A percentile compares a stretch with the other conserved stretches of the same genome.
phyloP scores from a whole-genome alignment of 2,888 invertebrate genomes.

The Papilio protenor region DNA sequence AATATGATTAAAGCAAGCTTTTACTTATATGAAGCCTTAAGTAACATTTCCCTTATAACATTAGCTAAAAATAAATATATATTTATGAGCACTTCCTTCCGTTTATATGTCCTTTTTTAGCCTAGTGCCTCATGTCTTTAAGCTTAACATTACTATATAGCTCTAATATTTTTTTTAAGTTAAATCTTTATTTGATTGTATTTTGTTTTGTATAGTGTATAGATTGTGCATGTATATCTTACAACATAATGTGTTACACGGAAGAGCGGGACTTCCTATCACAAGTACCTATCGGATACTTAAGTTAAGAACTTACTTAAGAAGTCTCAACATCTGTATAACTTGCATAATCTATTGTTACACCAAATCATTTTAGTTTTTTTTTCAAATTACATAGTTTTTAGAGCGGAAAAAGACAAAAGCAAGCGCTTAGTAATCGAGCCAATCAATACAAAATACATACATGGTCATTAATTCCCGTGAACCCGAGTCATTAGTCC shows the following conservation, averaged over 20 bases:
- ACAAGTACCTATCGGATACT: too few relatives aligned
- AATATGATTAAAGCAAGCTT: neutral
- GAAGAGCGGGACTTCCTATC: too few relatives aligned
- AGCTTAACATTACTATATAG: neutral
- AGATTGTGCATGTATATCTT: too few relatives aligned
- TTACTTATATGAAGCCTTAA: neutral
- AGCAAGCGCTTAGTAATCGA: neutral
- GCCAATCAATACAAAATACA: conserved; percentile 31
- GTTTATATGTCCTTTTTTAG: neutral
- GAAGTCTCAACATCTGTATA: too few relatives aligned
- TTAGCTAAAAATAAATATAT: neutral
- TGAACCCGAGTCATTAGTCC: conserved; percentile 71
- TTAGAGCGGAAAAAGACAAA: conserved; percentile 22
- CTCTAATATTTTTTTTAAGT: neutral
- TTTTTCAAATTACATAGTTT: neutral
- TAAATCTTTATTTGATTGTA: too few relatives aligned
- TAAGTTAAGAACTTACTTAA: too few relatives aligned
- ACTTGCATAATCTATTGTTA: too few relatives aligned
- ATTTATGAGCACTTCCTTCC: neutral
- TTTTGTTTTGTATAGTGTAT: too few relatives aligned
- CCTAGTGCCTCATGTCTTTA: neutral
- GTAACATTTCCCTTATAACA: neutral
- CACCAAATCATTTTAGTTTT: too few relatives aligned
- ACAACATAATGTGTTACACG: too few relatives aligned
- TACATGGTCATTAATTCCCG: conserved; percentile 58